These are phyloP conservation scores for Stichodactyla helianthus DNA, from an alignment of 64 coral and sea anemone genomes.

Conservation along the genomic window DNA sequence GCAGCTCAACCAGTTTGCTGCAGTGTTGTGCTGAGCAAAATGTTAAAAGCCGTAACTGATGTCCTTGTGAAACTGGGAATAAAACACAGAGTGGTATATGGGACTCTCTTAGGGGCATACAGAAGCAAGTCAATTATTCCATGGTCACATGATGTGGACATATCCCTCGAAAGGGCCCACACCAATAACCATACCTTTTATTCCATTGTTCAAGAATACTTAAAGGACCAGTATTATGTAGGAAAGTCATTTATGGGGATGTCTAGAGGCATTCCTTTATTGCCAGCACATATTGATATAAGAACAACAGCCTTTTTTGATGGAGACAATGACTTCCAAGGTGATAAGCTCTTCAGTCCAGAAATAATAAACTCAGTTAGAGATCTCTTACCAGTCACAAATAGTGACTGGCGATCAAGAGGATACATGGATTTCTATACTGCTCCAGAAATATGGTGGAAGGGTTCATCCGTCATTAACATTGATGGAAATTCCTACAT, in stretches of 20 bases:
- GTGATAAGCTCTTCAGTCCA: slow-evolving; percentile 50
- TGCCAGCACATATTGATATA: slow-evolving; percentile 44
- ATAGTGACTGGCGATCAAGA: slow-evolving; percentile 35
- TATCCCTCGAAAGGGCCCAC: slow-evolving; percentile 28
- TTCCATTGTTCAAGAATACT: slow-evolving; percentile 11
- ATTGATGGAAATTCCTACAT: slow-evolving; percentile 55
- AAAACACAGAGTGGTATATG: slow-evolving; percentile 52
- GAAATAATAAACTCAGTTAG: slow-evolving; percentile 29
- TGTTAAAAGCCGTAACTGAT: slow-evolving; percentile 37
- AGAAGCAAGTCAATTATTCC: slow-evolving; percentile 65
- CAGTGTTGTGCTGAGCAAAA: slow-evolving; percentile 38
- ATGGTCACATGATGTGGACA: slow-evolving; percentile 56
- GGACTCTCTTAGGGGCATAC: slow-evolving; percentile 52
- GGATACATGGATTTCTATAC: slow-evolving; percentile 75
- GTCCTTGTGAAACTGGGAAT: slow-evolving; percentile 28
- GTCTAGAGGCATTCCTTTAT: slow-evolving; percentile 29
- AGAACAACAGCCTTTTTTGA: slow-evolving; percentile 38
- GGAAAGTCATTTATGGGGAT: slow-evolving; percentile 26
- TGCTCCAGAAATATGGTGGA: slow-evolving; percentile 38
- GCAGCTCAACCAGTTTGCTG: slow-evolving; percentile 71
- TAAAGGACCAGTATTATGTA: slow-evolving; percentile 55
- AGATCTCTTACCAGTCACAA: slow-evolving; percentile 14
- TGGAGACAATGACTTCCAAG: slow-evolving; percentile 29
- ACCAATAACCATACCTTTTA: slow-evolving; percentile 34
- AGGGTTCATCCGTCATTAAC: slow-evolving; percentile 38